Evolutionary conservation across 2,888 invertebrate genomes (phyloP).

Genomic region (Torymus auratus): DNA sequence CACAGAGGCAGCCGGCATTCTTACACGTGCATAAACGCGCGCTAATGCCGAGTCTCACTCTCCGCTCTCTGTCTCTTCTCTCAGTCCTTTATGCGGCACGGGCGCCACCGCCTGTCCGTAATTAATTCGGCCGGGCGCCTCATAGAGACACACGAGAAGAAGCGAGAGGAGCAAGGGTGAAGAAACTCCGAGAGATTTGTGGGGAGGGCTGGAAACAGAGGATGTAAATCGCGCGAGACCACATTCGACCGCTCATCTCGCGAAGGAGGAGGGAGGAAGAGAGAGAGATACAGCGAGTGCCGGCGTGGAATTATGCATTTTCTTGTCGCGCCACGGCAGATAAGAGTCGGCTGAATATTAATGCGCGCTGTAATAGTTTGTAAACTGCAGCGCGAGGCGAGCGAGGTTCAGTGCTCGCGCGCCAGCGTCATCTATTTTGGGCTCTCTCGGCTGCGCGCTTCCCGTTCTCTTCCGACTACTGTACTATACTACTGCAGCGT

Average conservation of each 20-base stretch:
- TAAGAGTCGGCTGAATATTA: constrained; percentile 75
- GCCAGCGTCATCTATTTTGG: too few species aligned
- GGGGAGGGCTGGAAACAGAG: constrained; percentile 9
- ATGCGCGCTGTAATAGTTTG: constrained; percentile 73
- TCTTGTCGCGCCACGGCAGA: constrained; percentile 73
- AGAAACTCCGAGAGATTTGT: too few species aligned
- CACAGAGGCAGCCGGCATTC: not conserved
- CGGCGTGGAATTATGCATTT: constrained; percentile 73
- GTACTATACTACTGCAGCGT: too few species aligned
- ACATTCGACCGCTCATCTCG: constrained; percentile 5
- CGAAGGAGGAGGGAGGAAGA: too few species aligned
- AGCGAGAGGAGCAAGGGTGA: too few species aligned
- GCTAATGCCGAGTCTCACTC: not conserved
- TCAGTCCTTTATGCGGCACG: too few species aligned
- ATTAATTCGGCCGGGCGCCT: constrained; percentile 65
- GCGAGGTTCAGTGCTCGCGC: too few species aligned
- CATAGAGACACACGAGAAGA: too few species aligned
- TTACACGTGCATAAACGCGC: constrained; percentile 15
- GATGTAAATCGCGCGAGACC: constrained; percentile 52
- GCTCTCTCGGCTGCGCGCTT: too few species aligned
- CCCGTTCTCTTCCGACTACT: too few species aligned
- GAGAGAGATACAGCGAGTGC: constrained; percentile 58
- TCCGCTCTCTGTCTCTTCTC: constrained; percentile 1
- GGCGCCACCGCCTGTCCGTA: constrained; percentile 59
- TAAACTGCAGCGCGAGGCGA: constrained; percentile 61